Percentiles rank a stretch among this genome's conserved stretches.
These are phyloP conservation scores for Actinia tenebrosa DNA, from an alignment of 64 coral and sea anemone species.

Conservation along the genomic window DNA sequence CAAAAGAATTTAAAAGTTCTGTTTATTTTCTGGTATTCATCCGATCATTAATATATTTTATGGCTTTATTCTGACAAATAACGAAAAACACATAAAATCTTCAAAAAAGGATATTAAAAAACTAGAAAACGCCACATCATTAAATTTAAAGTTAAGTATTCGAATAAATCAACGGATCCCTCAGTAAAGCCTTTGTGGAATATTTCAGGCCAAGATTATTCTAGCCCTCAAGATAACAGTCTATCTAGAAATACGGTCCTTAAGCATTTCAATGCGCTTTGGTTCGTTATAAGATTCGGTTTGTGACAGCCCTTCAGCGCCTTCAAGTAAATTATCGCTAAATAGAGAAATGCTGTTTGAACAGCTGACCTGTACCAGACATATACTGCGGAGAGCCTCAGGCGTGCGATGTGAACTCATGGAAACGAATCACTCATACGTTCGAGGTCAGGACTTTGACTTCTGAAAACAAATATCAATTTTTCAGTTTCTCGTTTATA, in stretches of 20 bases:
- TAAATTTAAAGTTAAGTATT: neutral
- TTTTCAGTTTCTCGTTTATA: too few species aligned
- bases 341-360: neutral
- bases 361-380: neutral
- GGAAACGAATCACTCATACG: too few species aligned
- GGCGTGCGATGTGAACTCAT: neutral
- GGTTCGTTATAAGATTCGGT: neutral
- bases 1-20: neutral
- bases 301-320: neutral
- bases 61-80: neutral
- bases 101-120: neutral
- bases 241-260: neutral
- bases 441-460: too few species aligned
- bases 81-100: neutral
- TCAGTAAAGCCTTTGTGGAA: neutral
- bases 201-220: neutral
- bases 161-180: neutral
- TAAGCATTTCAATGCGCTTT: neutral
- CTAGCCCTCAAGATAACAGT: slow-evolving; percentile 1
- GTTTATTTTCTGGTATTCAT: slow-evolving; percentile 12
- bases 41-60: neutral
- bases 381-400: neutral
- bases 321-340: neutral
- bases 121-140: neutral
- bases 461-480: too few species aligned